phyloP scores from a whole-genome alignment of 2,797 vertebrate species.

The Gorsachius magnificus region DNA sequence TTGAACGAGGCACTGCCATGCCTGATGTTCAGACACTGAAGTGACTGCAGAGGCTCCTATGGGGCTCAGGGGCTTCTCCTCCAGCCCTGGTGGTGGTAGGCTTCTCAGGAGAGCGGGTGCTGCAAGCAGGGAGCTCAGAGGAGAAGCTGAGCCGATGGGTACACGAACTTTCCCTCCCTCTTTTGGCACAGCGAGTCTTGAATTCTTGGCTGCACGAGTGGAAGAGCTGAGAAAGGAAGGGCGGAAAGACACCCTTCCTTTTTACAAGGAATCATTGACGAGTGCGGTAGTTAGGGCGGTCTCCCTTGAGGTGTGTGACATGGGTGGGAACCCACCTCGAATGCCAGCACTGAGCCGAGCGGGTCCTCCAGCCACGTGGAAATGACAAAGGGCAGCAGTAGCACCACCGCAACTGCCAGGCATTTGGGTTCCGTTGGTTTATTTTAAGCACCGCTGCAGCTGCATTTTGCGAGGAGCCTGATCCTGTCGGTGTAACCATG shows the following conservation, averaged over 20 bases:
- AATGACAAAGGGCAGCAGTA: not conserved
- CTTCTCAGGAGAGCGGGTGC: rapidly evolving
- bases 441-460: not conserved
- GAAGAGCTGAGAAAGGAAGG: not conserved
- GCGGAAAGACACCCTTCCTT: not conserved
- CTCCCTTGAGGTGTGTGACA: not conserved
- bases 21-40: not conserved
- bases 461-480: not conserved
- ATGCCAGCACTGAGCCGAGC: not conserved
- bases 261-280: not conserved
- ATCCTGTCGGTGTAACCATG: not conserved
- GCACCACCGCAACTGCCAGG: not conserved
- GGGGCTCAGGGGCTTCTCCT: not conserved
- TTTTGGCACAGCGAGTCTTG: not conserved
- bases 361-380: not conserved
- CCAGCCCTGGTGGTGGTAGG: not conserved
- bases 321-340: not conserved
- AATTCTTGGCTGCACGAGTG: not conserved
- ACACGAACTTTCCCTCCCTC: not conserved
- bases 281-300: not conserved
- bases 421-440: not conserved
- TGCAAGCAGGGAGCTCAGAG: not conserved
- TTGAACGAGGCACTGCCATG: not conserved
- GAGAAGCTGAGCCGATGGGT: not conserved
- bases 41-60: not conserved